Evolutionary conservation across 1,140 invertebrate species (phyloP).

Genomic region (Druon quercuslanigerum): DNA sequence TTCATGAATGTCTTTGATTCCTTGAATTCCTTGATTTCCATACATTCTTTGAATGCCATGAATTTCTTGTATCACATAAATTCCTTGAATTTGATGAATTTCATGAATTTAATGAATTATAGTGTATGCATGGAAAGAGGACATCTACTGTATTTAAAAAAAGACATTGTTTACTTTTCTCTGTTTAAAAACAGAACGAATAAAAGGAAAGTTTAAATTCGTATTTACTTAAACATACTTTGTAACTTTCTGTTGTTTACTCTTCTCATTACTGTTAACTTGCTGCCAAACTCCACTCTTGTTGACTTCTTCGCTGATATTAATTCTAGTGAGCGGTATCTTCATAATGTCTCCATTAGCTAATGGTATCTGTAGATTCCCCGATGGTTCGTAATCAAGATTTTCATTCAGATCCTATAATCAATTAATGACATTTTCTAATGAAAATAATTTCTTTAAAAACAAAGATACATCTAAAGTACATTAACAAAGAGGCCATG

Average conservation of each 20-base stretch:
- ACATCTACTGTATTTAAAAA: too few relatives aligned
- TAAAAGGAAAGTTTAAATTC: neutral
- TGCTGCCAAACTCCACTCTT: slow-evolving; percentile 96
- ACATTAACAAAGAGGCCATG: slow-evolving; percentile 56
- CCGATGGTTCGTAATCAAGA: slow-evolving; percentile 69
- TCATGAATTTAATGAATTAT: too few relatives aligned
- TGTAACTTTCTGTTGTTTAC: slow-evolving; percentile 68
- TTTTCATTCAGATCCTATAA: slow-evolving; percentile 66
- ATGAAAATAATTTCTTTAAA: slow-evolving; percentile 32
- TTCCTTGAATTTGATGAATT: too few relatives aligned
- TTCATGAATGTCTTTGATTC: too few relatives aligned
- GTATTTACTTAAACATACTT: slow-evolving; percentile 60
- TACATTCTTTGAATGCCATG: too few relatives aligned
- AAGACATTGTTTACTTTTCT: neutral
- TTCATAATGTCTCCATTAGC: slow-evolving; percentile 95
- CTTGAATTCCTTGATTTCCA: too few relatives aligned
- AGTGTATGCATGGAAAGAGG: too few relatives aligned
- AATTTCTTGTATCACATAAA: too few relatives aligned
- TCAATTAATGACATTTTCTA: neutral
- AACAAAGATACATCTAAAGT: slow-evolving; percentile 40
- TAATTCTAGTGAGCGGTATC: slow-evolving; percentile 90
- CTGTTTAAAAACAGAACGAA: neutral
- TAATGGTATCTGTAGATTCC: slow-evolving; percentile 90
- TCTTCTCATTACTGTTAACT: slow-evolving; percentile 82
- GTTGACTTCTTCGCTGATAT: slow-evolving; percentile 95